A percentile compares a stretch with the other conserved stretches of the same genome.
These are phyloP conservation scores for Euphonia xanthogaster DNA, from an alignment of 2,797 vertebrate genomes.

Conservation along the genomic window DNA sequence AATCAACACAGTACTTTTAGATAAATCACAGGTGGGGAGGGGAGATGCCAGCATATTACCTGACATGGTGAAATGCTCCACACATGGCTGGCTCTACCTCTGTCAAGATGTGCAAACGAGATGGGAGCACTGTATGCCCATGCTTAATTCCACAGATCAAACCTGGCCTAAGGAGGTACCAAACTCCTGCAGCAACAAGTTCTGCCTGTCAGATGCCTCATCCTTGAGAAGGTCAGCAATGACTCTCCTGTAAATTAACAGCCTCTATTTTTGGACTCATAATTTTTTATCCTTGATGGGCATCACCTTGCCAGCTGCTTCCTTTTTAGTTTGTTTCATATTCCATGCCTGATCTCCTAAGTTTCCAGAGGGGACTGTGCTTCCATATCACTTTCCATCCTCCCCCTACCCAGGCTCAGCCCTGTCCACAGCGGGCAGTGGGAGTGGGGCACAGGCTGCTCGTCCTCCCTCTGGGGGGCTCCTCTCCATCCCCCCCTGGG, in stretches of 20 bases:
- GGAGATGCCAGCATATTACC: background rate
- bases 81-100: background rate
- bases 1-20: background rate
- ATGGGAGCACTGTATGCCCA: rapidly evolving
- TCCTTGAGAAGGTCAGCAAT: slow-evolving; percentile 34
- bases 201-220: background rate
- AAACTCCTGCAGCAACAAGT: slow-evolving; percentile 26
- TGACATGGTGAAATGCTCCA: background rate
- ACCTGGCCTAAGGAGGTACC: background rate
- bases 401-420: rapidly evolving
- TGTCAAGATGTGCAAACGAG: background rate
- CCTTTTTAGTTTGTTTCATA: background rate
- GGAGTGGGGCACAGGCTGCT: rapidly evolving
- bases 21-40: background rate
- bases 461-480: rapidly evolving
- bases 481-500: background rate
- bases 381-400: background rate
- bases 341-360: background rate
- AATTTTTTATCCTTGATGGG: slow-evolving; percentile 35
- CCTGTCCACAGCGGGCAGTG: rapidly evolving
- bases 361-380: background rate
- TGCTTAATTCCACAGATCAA: background rate
- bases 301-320: slow-evolving; percentile 46
- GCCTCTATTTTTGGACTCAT: slow-evolving; percentile 36
- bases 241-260: slow-evolving; percentile 40